Evolutionary conservation across 2,113 vertebrate genomes (phyloP).

Genomic region (Rallus limicola): DNA sequence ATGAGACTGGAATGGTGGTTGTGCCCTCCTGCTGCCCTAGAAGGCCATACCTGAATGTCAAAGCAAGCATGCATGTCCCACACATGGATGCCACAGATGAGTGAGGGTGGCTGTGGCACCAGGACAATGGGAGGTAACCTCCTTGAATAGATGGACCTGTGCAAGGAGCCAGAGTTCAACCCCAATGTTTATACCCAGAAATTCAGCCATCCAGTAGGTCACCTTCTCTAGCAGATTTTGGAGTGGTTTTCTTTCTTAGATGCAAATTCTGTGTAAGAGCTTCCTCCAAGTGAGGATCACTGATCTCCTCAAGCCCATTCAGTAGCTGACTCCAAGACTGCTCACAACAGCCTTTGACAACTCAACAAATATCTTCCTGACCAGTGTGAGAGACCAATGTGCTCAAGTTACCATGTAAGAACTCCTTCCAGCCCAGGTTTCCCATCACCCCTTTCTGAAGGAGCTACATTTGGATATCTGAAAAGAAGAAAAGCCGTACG

Average conservation of each 20-base stretch:
- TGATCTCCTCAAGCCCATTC: neutral
- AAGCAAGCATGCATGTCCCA: neutral
- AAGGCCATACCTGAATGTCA: neutral
- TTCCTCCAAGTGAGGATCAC: neutral
- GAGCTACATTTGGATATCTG: neutral
- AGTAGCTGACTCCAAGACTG: neutral
- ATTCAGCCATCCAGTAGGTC: too few relatives aligned
- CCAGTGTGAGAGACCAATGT: neutral
- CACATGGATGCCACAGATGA: rapidly evolving
- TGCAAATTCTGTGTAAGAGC: neutral
- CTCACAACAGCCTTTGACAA: neutral
- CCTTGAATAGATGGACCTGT: neutral
- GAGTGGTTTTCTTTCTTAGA: neutral
- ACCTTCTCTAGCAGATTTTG: neutral
- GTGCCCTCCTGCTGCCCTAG: neutral
- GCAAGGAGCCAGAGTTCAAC: neutral
- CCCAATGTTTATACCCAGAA: too few relatives aligned
- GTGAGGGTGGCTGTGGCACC: neutral
- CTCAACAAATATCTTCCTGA: neutral
- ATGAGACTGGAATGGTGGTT: neutral
- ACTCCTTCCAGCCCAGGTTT: neutral
- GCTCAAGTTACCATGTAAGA: neutral
- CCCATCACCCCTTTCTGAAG: neutral
- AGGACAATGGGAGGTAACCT: neutral
- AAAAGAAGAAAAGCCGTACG: neutral